Evolutionary conservation across 2,797 vertebrate species (phyloP), one percentile per base, ranked within the genome.

Genomic region (Distichodus sexfasciatus): DNA sequence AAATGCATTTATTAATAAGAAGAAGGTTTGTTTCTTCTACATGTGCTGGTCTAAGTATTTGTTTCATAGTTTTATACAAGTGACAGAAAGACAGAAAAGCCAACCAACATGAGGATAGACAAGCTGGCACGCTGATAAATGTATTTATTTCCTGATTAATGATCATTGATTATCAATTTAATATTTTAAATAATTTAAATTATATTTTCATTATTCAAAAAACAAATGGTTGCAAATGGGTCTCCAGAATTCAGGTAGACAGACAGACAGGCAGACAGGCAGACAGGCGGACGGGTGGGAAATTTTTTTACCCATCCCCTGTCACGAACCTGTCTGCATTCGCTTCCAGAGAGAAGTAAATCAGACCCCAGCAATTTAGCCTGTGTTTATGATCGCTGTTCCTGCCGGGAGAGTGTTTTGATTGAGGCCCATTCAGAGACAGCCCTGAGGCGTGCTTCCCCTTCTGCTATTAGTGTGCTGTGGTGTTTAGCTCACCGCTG

Each of bases 321-420:
- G 23, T 40, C 33, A 33, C 17, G 41, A 29, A 33, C 38, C 14
- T 44, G 51, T 44, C 11, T 15, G 6, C 48, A 14, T 9, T 44
- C 43, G 48, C 23, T 64, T 58, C 40, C 6, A 53, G 12, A 60
- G n/a, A 17, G 23, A 55, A 3, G 43, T 33, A 59, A 57, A 68
- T 46, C 36, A 33, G 24, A 59, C 7, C 21, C 41, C 24, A 10
- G 41, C 23, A 48, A 41, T 61, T 67, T 47, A 11, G 50, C 14
- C 19, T n/a, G 9, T 64, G 51, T 63, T 72, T 76, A 63, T 59
- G 38, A 68, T 59, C 23, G 11, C 47, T 53, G 38, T 50, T 61
- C 21, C 64, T 10, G 29, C 43, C 58, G n/a, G 24, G 24, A 46
- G 36, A 29, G 15, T 54, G 47, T 72, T 65, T 58, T 63, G 53